These are phyloP conservation scores for Anhinga rufa DNA, from an alignment of 2,113 vertebrate genomes.

Conservation along the genomic window DNA sequence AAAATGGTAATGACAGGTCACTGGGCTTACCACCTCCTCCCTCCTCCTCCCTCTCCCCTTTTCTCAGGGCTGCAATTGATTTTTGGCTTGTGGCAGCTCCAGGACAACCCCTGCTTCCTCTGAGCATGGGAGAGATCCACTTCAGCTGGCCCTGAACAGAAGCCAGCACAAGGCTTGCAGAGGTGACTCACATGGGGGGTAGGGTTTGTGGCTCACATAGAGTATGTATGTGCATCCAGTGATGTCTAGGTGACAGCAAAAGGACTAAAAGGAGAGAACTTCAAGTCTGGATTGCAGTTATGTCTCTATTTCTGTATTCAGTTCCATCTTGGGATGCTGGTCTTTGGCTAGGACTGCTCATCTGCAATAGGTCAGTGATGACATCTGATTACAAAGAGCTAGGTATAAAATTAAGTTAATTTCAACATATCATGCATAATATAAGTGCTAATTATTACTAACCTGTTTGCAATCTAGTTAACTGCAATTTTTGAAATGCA, in stretches of 20 bases:
- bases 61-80: neutral
- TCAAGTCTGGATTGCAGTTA: neutral
- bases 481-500: neutral
- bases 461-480: neutral
- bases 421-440: neutral
- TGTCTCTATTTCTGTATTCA: neutral
- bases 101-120: neutral
- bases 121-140: accelerated
- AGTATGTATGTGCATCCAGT: neutral
- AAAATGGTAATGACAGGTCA: neutral
- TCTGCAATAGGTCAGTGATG: neutral
- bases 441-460: neutral
- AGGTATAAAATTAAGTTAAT: neutral
- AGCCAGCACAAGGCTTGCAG: neutral
- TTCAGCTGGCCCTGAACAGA: neutral
- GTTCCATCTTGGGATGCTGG: neutral
- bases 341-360: neutral
- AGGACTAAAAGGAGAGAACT: neutral
- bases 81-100: neutral
- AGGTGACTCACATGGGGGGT: neutral
- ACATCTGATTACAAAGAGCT: neutral
- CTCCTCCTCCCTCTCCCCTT: neutral
- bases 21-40: neutral
- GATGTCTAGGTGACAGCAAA: neutral
- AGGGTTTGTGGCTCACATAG: neutral